Evolutionary conservation across 2,113 vertebrate species (phyloP), one percentile per base, ranked within the genome.

Genomic region (Tragelaphus buxtoni): DNA sequence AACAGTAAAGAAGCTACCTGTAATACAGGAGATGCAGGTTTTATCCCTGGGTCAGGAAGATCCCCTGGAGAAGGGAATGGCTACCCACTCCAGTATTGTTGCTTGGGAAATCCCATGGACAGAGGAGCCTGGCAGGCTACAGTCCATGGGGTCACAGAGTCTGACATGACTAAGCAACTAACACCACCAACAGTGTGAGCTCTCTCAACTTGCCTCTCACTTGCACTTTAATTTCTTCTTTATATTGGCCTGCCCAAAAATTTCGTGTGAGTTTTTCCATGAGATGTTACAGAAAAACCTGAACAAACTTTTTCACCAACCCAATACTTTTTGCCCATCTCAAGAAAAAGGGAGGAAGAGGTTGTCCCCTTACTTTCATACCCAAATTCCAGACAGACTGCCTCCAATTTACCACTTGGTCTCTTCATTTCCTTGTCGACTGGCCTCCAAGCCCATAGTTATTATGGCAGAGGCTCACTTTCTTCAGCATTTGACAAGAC

Each of bases 141-240:
- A 72, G 65, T 72, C 65, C 65, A 39, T 12, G 35, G 18, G 65
- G 9, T 72, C 65, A 72, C 20, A 72, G 65, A 72, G n/a, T 72
- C 65, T 24, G 65, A 72, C 65, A 72, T 12, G 65, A 39, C 35
- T 72, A 39, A 72, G 65, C 5, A 5, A 72, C 65, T 72, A 39
- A 3, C 18, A 72, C 5, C 18, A 39, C 65, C 18, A 39, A 24
- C 17, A 53, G 17, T 79, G 72, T 87, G 87, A 93, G 86, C n/a
- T 79, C 61, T 94, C 45, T 93, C 80, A 95, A 26, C 20, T 55
- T 90, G 76, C 56, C 79, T 91, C 32, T 65, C n/a, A 83, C 45
- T 87, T 79, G 24, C 82, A 82, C 69, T 97, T 96, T 60, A 79
- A 42, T 86, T 95, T 96, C 58, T 95, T 92, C 60, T 86, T 47